A percentile compares a stretch with the other conserved stretches of the same genome.
phyloP scores from a whole-genome alignment of 2,888 invertebrate species.

The Oasisia sp. region DNA sequence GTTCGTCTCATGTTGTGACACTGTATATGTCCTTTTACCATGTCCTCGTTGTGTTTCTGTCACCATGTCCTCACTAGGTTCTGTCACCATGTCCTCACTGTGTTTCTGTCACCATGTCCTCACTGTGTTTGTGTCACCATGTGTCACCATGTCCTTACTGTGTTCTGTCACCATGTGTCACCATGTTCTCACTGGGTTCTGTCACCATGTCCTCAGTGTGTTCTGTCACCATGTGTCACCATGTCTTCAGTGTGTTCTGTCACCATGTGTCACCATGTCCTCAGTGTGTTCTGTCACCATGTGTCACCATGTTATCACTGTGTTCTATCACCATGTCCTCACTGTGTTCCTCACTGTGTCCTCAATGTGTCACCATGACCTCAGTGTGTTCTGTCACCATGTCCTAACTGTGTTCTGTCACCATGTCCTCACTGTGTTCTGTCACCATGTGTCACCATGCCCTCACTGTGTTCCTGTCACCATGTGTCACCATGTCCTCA shows the following conservation, averaged over 20 bases:
- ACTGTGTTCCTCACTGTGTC: neutral
- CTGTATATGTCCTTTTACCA: neutral
- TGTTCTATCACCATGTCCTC: neutral
- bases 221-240: neutral
- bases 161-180: neutral
- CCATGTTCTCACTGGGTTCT: neutral
- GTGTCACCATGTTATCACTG: neutral
- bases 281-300: neutral
- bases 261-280: neutral
- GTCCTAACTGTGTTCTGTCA: neutral
- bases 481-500: neutral
- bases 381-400: neutral
- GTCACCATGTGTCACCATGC: neutral
- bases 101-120: neutral
- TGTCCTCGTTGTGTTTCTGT: neutral
- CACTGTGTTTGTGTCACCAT: neutral
- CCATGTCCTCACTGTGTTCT: neutral
- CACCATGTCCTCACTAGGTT: neutral
- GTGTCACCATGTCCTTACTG: neutral
- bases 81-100: neutral
- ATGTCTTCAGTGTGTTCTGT: neutral
- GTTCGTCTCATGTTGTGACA: neutral
- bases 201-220: neutral
- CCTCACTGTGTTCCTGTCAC: neutral
- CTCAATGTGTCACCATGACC: neutral